Evolutionary conservation across 2,113 vertebrate genomes (phyloP).

Genomic region (Oncorhynchus clarkii): DNA sequence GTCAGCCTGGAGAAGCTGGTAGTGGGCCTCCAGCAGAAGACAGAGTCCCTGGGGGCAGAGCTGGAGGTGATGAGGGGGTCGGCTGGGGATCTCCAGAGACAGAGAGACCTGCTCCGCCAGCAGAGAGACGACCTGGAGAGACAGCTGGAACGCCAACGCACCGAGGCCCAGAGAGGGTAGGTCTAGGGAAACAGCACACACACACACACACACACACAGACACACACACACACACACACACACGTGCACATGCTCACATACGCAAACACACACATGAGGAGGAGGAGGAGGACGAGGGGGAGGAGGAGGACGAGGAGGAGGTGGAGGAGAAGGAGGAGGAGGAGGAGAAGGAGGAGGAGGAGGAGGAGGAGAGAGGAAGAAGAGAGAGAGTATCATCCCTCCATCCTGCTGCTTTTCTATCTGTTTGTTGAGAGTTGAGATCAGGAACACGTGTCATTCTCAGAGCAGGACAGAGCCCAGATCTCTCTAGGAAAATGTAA

Average conservation of each 20-base stretch:
- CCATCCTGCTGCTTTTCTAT: slow-evolving; percentile 48
- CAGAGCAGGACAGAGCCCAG: slow-evolving; percentile 41
- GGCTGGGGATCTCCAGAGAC: slow-evolving; percentile 68
- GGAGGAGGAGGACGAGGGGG: too few species aligned
- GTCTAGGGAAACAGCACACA: too few species aligned
- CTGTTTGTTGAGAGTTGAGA: slow-evolving; percentile 65
- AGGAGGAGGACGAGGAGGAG: slow-evolving; percentile 8
- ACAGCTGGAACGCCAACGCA: slow-evolving; percentile 56
- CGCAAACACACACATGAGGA: background rate
- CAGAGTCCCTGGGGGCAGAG: slow-evolving; percentile 57
- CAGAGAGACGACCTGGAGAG: slow-evolving; percentile 72
- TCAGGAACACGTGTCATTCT: slow-evolving; percentile 72
- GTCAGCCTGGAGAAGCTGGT: slow-evolving; percentile 60
- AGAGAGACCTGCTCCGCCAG: slow-evolving; percentile 65
- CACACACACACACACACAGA: too few species aligned
- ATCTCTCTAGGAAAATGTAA: slow-evolving; percentile 63
- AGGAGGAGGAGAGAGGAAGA: background rate
- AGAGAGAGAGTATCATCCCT: slow-evolving; percentile 37
- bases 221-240: too few species aligned
- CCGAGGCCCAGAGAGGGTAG: slow-evolving; percentile 74
- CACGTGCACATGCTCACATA: too few species aligned
- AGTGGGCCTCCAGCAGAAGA: slow-evolving; percentile 61
- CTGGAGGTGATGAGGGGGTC: slow-evolving; percentile 59
- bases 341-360: too few species aligned
- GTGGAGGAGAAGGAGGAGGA: background rate